Percentiles rank a stretch among this genome's conserved stretches.
These are phyloP conservation scores for Epinephelus cyanopodus DNA, from an alignment of 2,113 vertebrate species.

Conservation along the genomic window DNA sequence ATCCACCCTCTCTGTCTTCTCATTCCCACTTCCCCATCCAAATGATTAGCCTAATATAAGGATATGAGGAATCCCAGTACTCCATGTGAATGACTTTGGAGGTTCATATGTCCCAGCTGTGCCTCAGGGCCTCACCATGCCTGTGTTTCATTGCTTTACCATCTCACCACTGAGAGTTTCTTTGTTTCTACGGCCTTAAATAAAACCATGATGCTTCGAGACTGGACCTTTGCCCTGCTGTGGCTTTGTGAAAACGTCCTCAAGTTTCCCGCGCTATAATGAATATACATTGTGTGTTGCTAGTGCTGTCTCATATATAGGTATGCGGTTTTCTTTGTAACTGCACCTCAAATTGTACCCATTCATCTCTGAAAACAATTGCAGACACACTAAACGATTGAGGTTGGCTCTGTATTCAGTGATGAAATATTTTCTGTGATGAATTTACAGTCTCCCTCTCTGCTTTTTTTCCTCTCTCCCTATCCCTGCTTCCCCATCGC, in stretches of 20 bases:
- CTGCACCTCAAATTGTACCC: background rate
- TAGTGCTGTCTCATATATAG: background rate
- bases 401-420: conserved; percentile 2
- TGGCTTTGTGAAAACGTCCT: conserved; percentile 1
- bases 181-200: background rate
- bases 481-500: conserved; percentile 3
- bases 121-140: background rate
- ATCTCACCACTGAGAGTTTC: background rate
- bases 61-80: background rate
- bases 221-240: background rate
- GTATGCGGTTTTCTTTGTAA: background rate
- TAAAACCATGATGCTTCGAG: background rate
- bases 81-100: background rate
- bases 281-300: conserved; percentile 1
- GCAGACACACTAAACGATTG: background rate
- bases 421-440: conserved; percentile 27
- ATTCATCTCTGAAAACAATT: conserved; percentile 36
- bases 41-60: background rate
- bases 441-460: conserved; percentile 37
- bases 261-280: background rate
- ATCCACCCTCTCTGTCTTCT: background rate
- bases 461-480: conserved; percentile 17
- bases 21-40: background rate
- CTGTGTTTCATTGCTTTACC: background rate
- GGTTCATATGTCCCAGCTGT: background rate